phyloP scores from a whole-genome alignment of 2,113 vertebrate genomes.

The Patagioenas fasciata region DNA sequence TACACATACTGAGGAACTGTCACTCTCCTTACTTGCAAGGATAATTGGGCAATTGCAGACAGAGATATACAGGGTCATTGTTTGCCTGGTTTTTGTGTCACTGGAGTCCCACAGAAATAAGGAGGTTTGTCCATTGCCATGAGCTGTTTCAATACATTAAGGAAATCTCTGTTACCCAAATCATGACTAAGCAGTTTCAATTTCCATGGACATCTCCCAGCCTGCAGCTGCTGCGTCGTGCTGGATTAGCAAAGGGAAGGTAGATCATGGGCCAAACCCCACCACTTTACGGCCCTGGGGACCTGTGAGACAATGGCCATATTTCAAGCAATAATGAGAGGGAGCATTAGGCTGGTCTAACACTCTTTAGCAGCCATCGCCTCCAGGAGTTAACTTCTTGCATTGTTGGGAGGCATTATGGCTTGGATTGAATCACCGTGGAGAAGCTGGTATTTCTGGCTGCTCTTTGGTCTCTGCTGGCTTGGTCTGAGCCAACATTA shows the following conservation, averaged over 20 bases:
- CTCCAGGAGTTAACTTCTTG: background rate
- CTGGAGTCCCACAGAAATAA: background rate
- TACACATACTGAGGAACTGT: background rate
- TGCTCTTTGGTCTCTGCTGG: background rate
- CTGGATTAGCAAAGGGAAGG: background rate
- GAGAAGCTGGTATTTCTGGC: background rate
- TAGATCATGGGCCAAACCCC: background rate
- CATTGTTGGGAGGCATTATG: background rate
- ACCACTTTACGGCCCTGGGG: background rate
- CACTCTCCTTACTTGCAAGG: background rate
- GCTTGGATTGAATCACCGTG: background rate
- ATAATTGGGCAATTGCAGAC: background rate
- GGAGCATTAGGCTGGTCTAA: background rate
- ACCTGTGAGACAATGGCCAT: background rate
- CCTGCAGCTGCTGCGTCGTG: background rate
- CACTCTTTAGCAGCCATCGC: fast-evolving
- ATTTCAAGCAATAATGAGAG: background rate
- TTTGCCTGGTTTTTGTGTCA: background rate
- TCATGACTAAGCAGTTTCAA: background rate
- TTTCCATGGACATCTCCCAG: background rate
- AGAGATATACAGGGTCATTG: background rate
- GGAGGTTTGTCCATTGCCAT: background rate
- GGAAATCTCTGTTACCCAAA: background rate
- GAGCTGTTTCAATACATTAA: background rate
- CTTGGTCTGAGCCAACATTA: background rate